Evolutionary conservation across 1,140 invertebrate genomes (phyloP).

Genomic region (Lethrus apterus): DNA sequence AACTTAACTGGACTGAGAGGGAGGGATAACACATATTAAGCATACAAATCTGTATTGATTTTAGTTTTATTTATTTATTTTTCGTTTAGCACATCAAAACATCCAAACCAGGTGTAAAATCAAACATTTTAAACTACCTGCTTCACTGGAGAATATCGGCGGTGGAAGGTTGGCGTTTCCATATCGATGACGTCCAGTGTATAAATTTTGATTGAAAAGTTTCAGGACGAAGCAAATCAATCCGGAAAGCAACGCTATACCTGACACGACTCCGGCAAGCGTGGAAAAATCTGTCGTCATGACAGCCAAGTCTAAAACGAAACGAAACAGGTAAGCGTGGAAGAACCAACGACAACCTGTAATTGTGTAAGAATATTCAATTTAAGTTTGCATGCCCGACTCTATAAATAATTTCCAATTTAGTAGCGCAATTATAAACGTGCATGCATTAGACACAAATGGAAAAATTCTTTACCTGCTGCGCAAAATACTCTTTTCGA

Average conservation of each 20-base stretch:
- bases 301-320: conserved; percentile 62
- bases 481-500: conserved; percentile 70
- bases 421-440: too few relatives aligned
- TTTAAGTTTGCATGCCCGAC: too few relatives aligned
- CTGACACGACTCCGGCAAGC: conserved; percentile 69
- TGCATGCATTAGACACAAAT: background rate
- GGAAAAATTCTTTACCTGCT: conserved; percentile 64
- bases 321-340: too few relatives aligned
- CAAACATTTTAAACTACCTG: conserved; percentile 52
- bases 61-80: too few relatives aligned
- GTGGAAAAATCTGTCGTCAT: conserved; percentile 76
- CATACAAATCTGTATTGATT: too few relatives aligned
- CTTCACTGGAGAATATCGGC: conserved; percentile 74
- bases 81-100: background rate
- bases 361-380: too few relatives aligned
- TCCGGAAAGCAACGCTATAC: conserved; percentile 72
- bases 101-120: background rate
- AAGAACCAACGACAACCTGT: too few relatives aligned
- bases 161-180: conserved; percentile 74
- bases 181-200: conserved; percentile 62
- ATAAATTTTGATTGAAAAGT: conserved; percentile 65
- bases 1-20: too few relatives aligned
- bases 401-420: too few relatives aligned
- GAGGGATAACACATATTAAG: too few relatives aligned
- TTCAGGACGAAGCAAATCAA: conserved; percentile 80